Evolutionary conservation across 92 coral and sea anemone genomes (phyloP).

Genomic region (Zoanthus sociatus): DNA sequence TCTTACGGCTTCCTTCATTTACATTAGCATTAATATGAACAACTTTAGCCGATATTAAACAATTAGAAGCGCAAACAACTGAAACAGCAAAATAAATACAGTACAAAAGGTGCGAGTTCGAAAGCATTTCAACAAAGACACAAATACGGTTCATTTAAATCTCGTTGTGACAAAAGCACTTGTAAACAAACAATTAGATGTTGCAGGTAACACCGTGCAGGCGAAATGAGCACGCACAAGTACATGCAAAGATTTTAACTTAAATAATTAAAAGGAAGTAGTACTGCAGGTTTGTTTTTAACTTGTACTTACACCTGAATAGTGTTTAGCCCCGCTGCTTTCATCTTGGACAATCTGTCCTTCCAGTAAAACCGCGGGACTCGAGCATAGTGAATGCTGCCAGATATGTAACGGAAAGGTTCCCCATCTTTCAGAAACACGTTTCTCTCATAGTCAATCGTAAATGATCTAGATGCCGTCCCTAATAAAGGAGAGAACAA

Average conservation of each 20-base stretch:
- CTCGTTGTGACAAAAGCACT: background rate
- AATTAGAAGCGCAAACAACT: background rate
- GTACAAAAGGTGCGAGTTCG: background rate
- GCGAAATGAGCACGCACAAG: background rate
- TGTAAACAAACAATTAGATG: background rate
- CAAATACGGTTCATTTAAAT: too few relatives aligned
- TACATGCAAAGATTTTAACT: background rate
- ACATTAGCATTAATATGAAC: background rate
- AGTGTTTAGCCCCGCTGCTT: conserved; percentile 82
- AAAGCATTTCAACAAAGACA: background rate
- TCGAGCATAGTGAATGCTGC: conserved; percentile 83
- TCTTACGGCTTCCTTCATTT: background rate
- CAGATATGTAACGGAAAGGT: conserved; percentile 91
- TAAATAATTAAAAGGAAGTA: background rate
- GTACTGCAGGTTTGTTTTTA: background rate
- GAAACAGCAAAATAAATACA: background rate
- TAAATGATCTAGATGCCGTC: conserved; percentile 67
- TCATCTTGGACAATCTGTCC: conserved; percentile 81
- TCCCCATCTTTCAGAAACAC: conserved; percentile 88
- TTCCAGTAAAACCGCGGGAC: conserved; percentile 82
- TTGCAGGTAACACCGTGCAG: background rate
- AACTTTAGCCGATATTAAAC: background rate
- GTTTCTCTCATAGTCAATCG: conserved; percentile 82
- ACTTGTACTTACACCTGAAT: conserved; percentile 78
- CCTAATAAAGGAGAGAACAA: conserved; percentile 29